Percentiles rank a stretch among this genome's conserved stretches.
Evolutionary conservation across 2,888 invertebrate genomes (phyloP).

Genomic region (Tribolium freemani): DNA sequence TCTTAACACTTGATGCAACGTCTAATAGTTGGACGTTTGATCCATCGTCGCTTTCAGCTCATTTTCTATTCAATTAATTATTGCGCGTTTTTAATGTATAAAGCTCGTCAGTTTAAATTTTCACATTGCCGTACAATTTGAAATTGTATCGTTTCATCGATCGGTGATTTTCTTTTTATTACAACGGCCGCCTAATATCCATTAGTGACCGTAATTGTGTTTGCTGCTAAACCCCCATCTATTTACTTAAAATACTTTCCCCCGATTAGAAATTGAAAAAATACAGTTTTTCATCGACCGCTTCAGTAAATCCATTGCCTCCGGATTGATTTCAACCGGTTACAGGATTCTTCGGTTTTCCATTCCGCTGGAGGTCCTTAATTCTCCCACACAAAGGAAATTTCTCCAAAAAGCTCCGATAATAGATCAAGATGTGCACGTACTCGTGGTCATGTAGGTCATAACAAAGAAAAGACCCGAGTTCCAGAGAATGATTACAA

Average conservation of each 20-base stretch:
- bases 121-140: not conserved
- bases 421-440: conserved; percentile 4
- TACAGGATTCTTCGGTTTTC: not conserved
- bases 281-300: not conserved
- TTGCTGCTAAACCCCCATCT: not conserved
- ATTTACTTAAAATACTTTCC: not conserved
- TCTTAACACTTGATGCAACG: too few relatives aligned
- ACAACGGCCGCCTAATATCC: not conserved
- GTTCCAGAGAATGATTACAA: not conserved
- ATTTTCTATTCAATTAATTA: too few relatives aligned
- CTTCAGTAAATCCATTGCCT: not conserved
- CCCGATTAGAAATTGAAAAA: not conserved
- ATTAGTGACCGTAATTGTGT: not conserved
- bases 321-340: not conserved
- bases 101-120: too few relatives aligned
- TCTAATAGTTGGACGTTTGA: too few relatives aligned
- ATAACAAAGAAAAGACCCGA: not conserved
- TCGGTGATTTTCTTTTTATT: too few relatives aligned
- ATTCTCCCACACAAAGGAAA: conserved; percentile 6
- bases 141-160: not conserved
- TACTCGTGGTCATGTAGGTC: conserved; percentile 4
- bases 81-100: too few relatives aligned
- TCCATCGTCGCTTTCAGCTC: too few relatives aligned
- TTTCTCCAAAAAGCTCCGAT: conserved; percentile 2
- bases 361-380: not conserved